Percentiles rank a stretch among this genome's conserved stretches.
phyloP scores from a whole-genome alignment of 1,140 invertebrate genomes.

The Camponotus vicinus region DNA sequence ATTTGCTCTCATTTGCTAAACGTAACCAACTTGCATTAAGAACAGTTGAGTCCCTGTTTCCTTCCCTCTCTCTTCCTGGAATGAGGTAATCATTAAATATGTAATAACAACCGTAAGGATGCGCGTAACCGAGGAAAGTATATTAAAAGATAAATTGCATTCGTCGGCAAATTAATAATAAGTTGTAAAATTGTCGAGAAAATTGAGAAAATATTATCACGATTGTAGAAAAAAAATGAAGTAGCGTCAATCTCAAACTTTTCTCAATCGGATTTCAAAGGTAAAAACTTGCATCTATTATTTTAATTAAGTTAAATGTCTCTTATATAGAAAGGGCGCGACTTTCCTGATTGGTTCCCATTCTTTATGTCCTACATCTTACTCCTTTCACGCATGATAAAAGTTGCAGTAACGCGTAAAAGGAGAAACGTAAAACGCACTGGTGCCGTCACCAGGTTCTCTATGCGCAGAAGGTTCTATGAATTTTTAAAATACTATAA shows the following conservation, averaged over 20 bases:
- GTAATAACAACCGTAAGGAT: neutral
- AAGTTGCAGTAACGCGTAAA: conserved; percentile 22
- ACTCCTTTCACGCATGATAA: neutral
- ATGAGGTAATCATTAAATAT: neutral
- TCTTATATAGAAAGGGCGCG: neutral
- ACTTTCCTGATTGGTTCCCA: neutral
- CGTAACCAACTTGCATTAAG: conserved; percentile 47
- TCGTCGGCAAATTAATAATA: neutral
- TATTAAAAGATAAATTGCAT: neutral
- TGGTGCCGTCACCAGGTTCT: neutral
- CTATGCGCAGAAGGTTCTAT: conserved; percentile 9
- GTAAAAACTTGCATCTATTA: neutral
- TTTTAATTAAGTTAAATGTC: neutral
- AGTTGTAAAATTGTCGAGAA: neutral
- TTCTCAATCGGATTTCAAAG: neutral
- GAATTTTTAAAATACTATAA: conserved; percentile 56
- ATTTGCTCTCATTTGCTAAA: conserved; percentile 50
- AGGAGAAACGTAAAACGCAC: conserved; percentile 9
- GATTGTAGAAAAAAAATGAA: neutral
- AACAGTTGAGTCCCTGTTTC: neutral
- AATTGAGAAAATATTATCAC: neutral
- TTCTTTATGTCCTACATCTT: neutral
- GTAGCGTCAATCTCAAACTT: neutral
- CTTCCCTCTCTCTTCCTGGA: too few species aligned
- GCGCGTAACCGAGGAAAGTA: neutral